Base-by-base conservation (phyloP, 2,888 invertebrate genomes). In the Drosophila robusta region DNA sequence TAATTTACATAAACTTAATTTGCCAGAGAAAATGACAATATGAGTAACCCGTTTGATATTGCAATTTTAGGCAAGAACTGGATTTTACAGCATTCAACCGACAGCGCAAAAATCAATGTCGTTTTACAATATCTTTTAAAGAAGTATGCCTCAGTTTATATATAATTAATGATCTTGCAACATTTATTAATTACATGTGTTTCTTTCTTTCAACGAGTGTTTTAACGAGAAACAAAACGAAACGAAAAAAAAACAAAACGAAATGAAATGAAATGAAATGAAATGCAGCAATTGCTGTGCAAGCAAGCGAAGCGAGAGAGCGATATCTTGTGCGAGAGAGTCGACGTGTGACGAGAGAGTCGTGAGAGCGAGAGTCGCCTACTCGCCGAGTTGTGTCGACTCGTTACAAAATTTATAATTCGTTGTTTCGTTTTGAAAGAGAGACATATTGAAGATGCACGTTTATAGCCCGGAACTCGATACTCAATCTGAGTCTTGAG, bases 71-170 rank as follows among this genome's bases (percentile, higher is more conserved):
- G 97, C 77, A 99, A 99, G 93, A 97, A 97, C 80, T 99, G 99
- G 99, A 99, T 99, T 92, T 95, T 99, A 90, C 96, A 97, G 90
- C 95, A 98, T 93, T 97, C 98, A 62, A 94, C 95, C 45, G 95
- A 95, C 73, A 94, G 95, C 87, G 95, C 95, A 89, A 95, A 97
- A 85, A 96, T 97, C 91, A 95, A 96, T 93, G 96, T 98, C 83
- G 95, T 98, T 91, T 96, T 98, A 45, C 95, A 97, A 92, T 98
- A 98, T 93, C 94, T 99, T 80, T 94, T 98, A 75, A 95, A 96
- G 93, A 98, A 97, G 96, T 97, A 93, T 91, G 92, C 91, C 91
- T 90, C 91, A 90, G 90, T 90, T 91, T 85, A 77, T 79, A 79
- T 86, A 81, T 84, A 74, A 78, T 84, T 86, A 79, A 77, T 82